phyloP scores from a whole-genome alignment of 2,888 invertebrate species.

The Trachelus tabidus region DNA sequence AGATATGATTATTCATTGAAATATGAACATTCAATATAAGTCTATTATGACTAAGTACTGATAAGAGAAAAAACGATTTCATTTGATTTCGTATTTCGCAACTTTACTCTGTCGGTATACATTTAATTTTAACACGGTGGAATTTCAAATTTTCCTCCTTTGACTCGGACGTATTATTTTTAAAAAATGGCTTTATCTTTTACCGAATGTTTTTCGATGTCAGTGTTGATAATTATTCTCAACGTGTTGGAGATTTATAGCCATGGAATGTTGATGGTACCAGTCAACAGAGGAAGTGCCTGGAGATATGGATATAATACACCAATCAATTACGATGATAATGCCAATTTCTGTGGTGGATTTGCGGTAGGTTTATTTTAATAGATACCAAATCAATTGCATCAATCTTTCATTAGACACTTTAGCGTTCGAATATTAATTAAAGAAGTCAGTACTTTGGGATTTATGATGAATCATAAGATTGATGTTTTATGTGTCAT shows the following conservation, averaged over 20 bases:
- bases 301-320: slow-evolving; percentile 68
- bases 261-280: slow-evolving; percentile 70
- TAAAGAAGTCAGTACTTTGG: neutral
- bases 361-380: slow-evolving; percentile 52
- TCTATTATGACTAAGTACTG: neutral
- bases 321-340: slow-evolving; percentile 69
- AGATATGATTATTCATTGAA: neutral
- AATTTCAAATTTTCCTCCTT: neutral
- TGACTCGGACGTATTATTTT: neutral
- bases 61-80: neutral
- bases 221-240: neutral
- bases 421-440: slow-evolving; percentile 2
- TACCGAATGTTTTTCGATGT: neutral
- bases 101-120: neutral
- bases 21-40: neutral
- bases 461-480: too few relatives aligned
- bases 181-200: neutral
- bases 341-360: slow-evolving; percentile 70
- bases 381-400: neutral
- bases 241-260: slow-evolving; percentile 44
- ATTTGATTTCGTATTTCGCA: neutral
- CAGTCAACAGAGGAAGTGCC: slow-evolving; percentile 68
- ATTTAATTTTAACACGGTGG: neutral
- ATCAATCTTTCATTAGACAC: neutral
- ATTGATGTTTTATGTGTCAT: too few relatives aligned